Conservation (phyloP, 2,113 vertebrate species). For the Ranitomeya imitator region DNA sequence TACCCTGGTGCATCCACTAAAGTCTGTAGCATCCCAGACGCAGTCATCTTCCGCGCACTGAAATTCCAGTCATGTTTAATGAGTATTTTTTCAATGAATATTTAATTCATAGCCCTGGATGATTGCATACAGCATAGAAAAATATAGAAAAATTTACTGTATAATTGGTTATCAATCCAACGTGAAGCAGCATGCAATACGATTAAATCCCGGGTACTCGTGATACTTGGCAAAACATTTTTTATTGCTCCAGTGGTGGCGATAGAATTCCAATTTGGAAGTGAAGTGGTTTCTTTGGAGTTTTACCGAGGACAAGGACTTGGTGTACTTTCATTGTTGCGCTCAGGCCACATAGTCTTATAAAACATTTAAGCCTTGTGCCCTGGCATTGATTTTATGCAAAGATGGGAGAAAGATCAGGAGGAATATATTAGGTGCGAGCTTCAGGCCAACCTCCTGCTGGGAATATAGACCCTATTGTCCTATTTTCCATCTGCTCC, state of each 20-base stretch:
- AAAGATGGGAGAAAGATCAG: constrained; percentile 52
- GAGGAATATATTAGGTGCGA: constrained; percentile 56
- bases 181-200: neutral
- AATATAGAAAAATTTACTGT: neutral
- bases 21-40: neutral
- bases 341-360: constrained; percentile 34
- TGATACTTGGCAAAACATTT: neutral
- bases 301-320: constrained; percentile 33
- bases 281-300: constrained; percentile 32
- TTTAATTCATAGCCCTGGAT: neutral
- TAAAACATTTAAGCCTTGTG: constrained; percentile 57
- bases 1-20: neutral
- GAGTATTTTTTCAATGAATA: neutral
- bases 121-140: neutral
- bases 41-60: neutral
- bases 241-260: neutral
- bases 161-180: neutral
- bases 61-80: neutral
- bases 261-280: neutral
- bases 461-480: constrained; percentile 49
- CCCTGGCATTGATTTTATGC: constrained; percentile 59
- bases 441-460: constrained; percentile 31
- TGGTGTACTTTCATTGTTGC: constrained; percentile 29
- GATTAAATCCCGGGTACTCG: neutral
- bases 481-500: constrained; percentile 61